Base-by-base conservation (phyloP, 2,797 vertebrate genomes). In the Vespertilio murinus region DNA sequence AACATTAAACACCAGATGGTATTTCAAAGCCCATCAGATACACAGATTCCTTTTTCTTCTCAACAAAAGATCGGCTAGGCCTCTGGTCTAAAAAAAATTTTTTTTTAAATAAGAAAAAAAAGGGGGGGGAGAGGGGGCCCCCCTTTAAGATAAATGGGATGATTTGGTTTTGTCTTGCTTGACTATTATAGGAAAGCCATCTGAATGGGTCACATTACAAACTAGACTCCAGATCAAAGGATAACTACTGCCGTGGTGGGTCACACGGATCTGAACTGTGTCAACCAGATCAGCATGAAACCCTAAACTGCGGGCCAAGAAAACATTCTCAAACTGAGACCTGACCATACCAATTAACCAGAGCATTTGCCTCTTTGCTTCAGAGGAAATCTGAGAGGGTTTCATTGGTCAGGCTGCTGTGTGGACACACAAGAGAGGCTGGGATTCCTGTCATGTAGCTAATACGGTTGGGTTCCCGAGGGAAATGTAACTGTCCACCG, bases 21-120 rank as follows among this genome's bases (percentile, higher is more conserved):
- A 97, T 98, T 98, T 98, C 98, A 98, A 98, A 98, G 98, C 95
- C 96, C 95, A 97, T 97, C 97, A 97, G 97, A 98, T 97, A 98
- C 88, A 97, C 97, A 98, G 96, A 98, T 98, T 96, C 96, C 92
- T 96, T 97, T 98, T 97, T 97, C 95, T 97, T 96, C 91, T 83
- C 74, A 94, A 98, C 97, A 98, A 98, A 98, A 97, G 97, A 98
- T 97, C 1, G 4, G 94, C 96, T 97, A 98, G 97, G 95, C 92
- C 92, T 97, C 94, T 96, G 67, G 93, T 96, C 95, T 96, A 77
- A 95, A 94, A 97, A 88, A 95, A 11, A 70, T 42, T 42, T 42
- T 42, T 42, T 42, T 42, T 11, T 10, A 17, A 54, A 59, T 59
- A 33, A 64, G 12, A 69, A 18, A 9, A 49, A 42, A 30, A 17